Base-by-base conservation (phyloP, 2,113 vertebrate genomes). In the Dromas ardeola region DNA sequence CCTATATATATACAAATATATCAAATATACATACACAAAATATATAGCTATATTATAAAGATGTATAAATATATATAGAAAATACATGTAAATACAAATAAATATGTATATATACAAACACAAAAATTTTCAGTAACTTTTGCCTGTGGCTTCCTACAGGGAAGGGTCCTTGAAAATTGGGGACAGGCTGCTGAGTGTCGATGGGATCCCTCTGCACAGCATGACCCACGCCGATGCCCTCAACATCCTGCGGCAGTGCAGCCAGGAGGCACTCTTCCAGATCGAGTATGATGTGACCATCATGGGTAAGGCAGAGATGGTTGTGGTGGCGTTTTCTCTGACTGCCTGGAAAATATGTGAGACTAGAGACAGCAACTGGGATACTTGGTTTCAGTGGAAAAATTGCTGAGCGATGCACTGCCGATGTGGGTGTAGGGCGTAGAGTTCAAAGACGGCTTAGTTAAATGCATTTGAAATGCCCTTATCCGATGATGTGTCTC, bases 231-330 rank as follows among this genome's bases (percentile, higher is more conserved):
- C 98, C 10, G 98, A 99, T 0, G 99, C 99, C 26, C 97, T 99
- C 93, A 99, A 98, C 95, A 98, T 99, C 85, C 98, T 99, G 94
- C 98, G 98, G 95, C 99, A 99, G 97, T 99, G 99, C 95, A 95
- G 98, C 97, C 99, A 99, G 58, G 99, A 99, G 96, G 99, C 99
- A 4, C 98, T 99, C 88, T 99, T 99, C 98, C 99, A 99, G 98
- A 99, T 99, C 9, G 99, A 99, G 97, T 99, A 99, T 17, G 99
- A 99, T 77, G 98, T 99, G 97, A 98, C 98, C 86, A 98, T 99
- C 93, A 99, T 99, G 97, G 99, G 99, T 99, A 98, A 99, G 99
- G 85, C 82, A 78, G 45, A 42, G n/a, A n/a, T 20, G 72, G 10
- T 34, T 86, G 67, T 26, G 65, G 49, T 88, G 72, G 29, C 30